Base-by-base conservation (phyloP, 2,888 invertebrate species). In the Margaritifera margaritifera region DNA sequence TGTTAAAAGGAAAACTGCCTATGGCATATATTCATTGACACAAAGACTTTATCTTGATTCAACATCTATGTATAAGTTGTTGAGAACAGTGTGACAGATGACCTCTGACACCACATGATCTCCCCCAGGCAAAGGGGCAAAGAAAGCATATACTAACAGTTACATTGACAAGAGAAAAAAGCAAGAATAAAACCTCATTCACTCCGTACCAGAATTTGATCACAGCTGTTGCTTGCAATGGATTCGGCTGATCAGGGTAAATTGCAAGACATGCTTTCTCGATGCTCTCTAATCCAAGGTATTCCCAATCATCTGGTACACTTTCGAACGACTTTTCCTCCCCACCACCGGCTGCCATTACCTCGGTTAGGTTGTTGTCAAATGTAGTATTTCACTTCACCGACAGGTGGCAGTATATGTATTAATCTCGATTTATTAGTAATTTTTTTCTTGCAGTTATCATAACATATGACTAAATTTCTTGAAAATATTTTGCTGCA, bases 201-300 rank as follows among this genome's bases (percentile, higher is more conserved):
- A 42, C 42, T 42, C 81, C 91, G 91, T 91, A 95, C 96, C 96
- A 96, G 88, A 94, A 95, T 91, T 96, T 96, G n/a, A 95, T 91
- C 55, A 95, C 91, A 1, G 96, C 95, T 18, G 95, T 95, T 58
- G 96, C 96, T 91, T 97, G 97, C 19, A 97, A 91, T 0, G 97
- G 97, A 89, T 97, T 97, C 0, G 93, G 93, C 89, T 98, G 97
- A 83, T 95, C 94, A 0, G 96, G 95, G 87, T 98, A 97, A 27
- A 95, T 90, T 64, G 91, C 91, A 71, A 92, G 92, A 85, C 95
- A 94, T 52, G 93, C 92, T 64, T 92, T 92, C 83, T 94, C 95
- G 53, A 96, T 88, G 0, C 94, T 92, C 83, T 94, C 93, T 24
- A 96, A 88, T 0, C 96, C 96, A 0, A 92, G 74, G 69, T 77